Evolutionary conservation across 2,888 invertebrate species (phyloP).

Genomic region (Drosophila conformis): DNA sequence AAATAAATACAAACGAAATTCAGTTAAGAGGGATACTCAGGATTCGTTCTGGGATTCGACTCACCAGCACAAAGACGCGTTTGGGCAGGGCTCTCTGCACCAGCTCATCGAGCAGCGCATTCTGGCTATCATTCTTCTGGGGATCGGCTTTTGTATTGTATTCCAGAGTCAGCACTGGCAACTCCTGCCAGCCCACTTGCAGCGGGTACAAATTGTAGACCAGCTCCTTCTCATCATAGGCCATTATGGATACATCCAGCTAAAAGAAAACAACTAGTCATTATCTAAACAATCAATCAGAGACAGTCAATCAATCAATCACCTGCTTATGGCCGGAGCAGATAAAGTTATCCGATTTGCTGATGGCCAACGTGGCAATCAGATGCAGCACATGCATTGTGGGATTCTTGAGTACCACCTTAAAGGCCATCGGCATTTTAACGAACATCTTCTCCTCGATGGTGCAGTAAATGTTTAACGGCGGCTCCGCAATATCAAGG

Average conservation of each 20-base stretch:
- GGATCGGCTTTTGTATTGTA: slow-evolving; percentile 84
- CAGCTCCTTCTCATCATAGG: slow-evolving; percentile 83
- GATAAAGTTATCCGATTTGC: slow-evolving; percentile 93
- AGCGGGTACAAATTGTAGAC: slow-evolving; percentile 84
- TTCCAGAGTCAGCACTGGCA: slow-evolving; percentile 83
- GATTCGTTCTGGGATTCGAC: slow-evolving; percentile 1
- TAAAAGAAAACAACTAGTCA: slow-evolving; percentile 32
- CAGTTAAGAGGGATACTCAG: too few relatives aligned
- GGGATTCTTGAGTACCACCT: slow-evolving; percentile 84
- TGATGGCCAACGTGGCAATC: slow-evolving; percentile 82
- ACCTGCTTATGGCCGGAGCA: slow-evolving; percentile 97
- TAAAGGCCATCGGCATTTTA: slow-evolving; percentile 84
- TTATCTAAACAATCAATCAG: neutral
- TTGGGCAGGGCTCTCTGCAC: slow-evolving; percentile 85
- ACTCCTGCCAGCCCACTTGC: slow-evolving; percentile 84
- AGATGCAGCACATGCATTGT: slow-evolving; percentile 84
- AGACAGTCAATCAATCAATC: slow-evolving; percentile 20
- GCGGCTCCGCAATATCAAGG: slow-evolving; percentile 83
- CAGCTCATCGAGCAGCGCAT: slow-evolving; percentile 81
- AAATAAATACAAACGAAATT: neutral
- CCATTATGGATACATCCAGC: slow-evolving; percentile 84
- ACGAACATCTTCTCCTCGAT: slow-evolving; percentile 85
- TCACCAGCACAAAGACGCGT: slow-evolving; percentile 84
- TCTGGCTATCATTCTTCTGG: slow-evolving; percentile 82
- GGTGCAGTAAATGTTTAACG: slow-evolving; percentile 84